phyloP scores from a whole-genome alignment of 2,888 invertebrate genomes.

The Dryomyza anilis region DNA sequence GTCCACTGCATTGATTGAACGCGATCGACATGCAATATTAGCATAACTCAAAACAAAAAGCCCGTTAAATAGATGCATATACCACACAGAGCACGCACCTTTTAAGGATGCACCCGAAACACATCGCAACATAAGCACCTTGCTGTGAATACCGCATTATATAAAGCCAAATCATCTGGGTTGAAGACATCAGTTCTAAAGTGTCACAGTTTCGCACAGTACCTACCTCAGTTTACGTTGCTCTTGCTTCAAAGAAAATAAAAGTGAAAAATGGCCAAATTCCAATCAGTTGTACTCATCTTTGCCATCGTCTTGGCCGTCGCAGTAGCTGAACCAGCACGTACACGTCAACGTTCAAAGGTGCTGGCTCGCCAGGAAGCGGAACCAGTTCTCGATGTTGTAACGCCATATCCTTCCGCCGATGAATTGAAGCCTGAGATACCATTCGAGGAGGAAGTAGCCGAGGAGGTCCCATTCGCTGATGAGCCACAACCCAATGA shows the following conservation, averaged over 20 bases:
- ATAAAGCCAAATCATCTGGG: constrained; percentile 13
- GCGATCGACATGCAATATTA: no score
- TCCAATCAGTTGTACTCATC: constrained; percentile 44
- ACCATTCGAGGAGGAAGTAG: neutral
- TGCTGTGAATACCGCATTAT: neutral
- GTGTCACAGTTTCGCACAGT: neutral
- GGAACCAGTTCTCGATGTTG: constrained; percentile 27
- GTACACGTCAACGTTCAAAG: constrained; percentile 36
- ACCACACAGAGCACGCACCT: constrained; percentile 36
- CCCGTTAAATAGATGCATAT: constrained; percentile 24
- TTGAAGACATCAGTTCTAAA: constrained; percentile 12
- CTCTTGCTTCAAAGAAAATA: no score
- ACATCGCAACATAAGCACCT: neutral
- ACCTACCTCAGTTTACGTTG: no score
- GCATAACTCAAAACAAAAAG: constrained; percentile 37
- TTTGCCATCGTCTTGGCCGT: constrained; percentile 29
- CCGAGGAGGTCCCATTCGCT: no score
- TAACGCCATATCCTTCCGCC: constrained; percentile 37
- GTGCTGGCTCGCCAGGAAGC: constrained; percentile 36
- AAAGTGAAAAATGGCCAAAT: constrained; percentile 48
- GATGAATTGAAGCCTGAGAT: constrained; percentile 35
- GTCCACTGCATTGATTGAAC: no score
- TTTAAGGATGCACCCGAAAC: no score
- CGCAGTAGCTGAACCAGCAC: constrained; percentile 39
- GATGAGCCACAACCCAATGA: no score